Evolutionary conservation across 2,888 invertebrate species (phyloP).

Genomic region (Melieria crassipennis): DNA sequence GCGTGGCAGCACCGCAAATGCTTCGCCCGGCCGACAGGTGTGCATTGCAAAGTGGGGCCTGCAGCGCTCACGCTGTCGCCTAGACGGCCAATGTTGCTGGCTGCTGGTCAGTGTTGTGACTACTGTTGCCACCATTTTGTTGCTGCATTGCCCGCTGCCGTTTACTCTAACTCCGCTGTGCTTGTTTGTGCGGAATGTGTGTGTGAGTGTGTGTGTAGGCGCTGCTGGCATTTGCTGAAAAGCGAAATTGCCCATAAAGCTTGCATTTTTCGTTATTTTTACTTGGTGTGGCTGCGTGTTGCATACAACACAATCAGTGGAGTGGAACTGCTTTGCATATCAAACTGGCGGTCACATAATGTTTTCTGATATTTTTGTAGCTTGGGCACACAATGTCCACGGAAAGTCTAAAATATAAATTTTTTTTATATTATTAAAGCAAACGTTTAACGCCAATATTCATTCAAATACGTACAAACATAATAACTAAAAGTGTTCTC

Average conservation of each 20-base stretch:
- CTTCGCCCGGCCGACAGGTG: neutral
- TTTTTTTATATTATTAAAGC: too few relatives aligned
- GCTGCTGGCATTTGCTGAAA: conserved; percentile 1
- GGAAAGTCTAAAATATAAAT: too few relatives aligned
- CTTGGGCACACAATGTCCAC: too few relatives aligned
- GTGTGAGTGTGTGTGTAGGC: neutral
- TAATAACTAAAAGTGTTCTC: too few relatives aligned
- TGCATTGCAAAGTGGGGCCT: neutral
- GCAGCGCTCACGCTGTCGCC: neutral
- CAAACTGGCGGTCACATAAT: too few relatives aligned
- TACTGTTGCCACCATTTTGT: neutral
- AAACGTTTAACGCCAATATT: too few relatives aligned
- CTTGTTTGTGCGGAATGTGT: neutral
- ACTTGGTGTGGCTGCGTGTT: neutral
- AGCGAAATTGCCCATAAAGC: neutral
- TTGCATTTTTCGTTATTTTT: neutral
- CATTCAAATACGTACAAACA: too few relatives aligned
- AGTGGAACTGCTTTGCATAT: too few relatives aligned
- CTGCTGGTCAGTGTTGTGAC: neutral
- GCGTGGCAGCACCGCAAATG: neutral
- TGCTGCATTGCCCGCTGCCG: neutral
- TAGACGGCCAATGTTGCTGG: neutral
- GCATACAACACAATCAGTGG: neutral
- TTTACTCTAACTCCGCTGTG: neutral
- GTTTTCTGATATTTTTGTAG: too few relatives aligned